Percentiles rank a stretch among this genome's conserved stretches.
Conservation (phyloP, 2,113 vertebrate genomes). For the Hemicordylus capensis region DNA sequence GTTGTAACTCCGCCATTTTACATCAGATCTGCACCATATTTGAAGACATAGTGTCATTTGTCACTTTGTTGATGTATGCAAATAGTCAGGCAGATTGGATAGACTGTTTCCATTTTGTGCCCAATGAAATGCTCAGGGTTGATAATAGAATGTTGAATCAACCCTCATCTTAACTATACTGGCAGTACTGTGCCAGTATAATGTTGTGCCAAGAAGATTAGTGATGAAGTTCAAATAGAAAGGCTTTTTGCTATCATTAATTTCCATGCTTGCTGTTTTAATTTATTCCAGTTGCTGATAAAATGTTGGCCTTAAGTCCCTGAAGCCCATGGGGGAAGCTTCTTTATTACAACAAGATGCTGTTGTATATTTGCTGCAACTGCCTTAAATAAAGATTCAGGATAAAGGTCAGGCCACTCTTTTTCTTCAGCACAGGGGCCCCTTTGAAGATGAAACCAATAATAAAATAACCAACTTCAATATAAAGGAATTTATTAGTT, state of each 20-base stretch:
- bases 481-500: neutral
- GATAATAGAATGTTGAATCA: no score
- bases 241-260: neutral
- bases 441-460: neutral
- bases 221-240: neutral
- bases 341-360: neutral
- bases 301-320: neutral
- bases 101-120: no score
- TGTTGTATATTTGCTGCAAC: neutral
- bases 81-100: no score
- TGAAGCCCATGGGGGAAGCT: neutral
- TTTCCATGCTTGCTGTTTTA: neutral
- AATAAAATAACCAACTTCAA: neutral
- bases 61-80: no score
- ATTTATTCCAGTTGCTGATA: neutral
- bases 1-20: no score
- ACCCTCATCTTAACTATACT: no score
- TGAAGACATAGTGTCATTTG: no score
- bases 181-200: no score
- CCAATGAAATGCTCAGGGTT: no score
- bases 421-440: neutral
- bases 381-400: neutral
- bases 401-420: neutral
- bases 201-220: neutral
- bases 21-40: no score